Conservation (phyloP, 2,888 invertebrate genomes). For the Thera britannica region DNA sequence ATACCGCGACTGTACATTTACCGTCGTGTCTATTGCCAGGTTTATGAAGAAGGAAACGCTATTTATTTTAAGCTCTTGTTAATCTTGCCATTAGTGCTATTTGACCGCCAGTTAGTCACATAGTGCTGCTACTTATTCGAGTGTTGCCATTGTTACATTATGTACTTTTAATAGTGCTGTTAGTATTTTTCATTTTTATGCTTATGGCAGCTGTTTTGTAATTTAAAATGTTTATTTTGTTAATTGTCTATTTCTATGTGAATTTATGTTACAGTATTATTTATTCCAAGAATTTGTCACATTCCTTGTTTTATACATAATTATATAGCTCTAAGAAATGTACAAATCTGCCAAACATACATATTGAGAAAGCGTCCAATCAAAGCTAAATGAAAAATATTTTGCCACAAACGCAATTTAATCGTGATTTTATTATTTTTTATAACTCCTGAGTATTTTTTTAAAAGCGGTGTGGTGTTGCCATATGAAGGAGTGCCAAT, state of each 20-base stretch:
- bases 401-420: constrained; percentile 42
- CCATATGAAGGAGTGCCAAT: constrained; percentile 74
- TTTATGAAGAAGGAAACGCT: constrained; percentile 26
- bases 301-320: constrained; percentile 38
- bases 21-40: constrained; percentile 1
- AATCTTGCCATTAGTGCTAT: constrained; percentile 62
- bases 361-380: constrained; percentile 54
- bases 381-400: constrained; percentile 42
- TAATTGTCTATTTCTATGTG: constrained; percentile 12
- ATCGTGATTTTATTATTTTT: constrained; percentile 41
- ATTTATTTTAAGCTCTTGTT: constrained; percentile 56
- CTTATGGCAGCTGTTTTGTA: constrained; percentile 18
- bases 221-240: constrained; percentile 23
- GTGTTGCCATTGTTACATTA: constrained; percentile 26
- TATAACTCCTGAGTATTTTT: constrained; percentile 41
- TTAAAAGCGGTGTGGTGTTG: constrained; percentile 51
- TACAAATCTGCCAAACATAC: constrained; percentile 54
- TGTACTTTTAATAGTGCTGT: constrained; percentile 7
- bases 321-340: constrained; percentile 52
- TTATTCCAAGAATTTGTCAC: constrained; percentile 36
- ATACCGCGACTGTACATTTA: too few species aligned
- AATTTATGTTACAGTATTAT: constrained; percentile 41
- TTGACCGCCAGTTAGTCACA: constrained; percentile 30
- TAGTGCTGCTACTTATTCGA: constrained; percentile 26
- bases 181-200: constrained; percentile 5